phyloP scores from a whole-genome alignment of 53 echinoderm and acorn worm genomes.

The Zoroaster sp. region DNA sequence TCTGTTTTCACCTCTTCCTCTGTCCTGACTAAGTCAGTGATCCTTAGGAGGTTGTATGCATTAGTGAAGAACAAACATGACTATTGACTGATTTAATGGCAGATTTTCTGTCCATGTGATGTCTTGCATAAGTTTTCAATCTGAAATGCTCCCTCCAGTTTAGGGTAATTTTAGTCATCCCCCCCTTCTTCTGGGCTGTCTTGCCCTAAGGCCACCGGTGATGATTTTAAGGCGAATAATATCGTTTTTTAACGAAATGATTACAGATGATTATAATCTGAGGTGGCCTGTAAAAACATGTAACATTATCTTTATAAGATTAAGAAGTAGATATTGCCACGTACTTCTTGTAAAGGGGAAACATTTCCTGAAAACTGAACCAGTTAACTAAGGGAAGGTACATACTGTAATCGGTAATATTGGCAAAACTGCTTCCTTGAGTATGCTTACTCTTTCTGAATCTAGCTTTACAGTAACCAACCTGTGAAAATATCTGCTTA shows the following conservation, averaged over 20 bases:
- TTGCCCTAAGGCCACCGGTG: conserved; percentile 56
- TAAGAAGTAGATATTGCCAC: background rate
- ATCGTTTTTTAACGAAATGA: conserved; percentile 3
- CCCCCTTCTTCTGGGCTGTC: background rate
- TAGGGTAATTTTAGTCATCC: background rate
- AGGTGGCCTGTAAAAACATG: conserved; percentile 6
- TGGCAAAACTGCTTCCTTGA: too few species aligned
- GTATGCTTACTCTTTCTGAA: too few species aligned
- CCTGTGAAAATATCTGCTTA: too few species aligned
- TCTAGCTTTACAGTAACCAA: too few species aligned
- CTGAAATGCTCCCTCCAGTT: conserved; percentile 67
- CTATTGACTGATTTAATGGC: background rate
- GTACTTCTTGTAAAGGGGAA: background rate
- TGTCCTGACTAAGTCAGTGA: background rate
- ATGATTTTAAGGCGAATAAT: conserved; percentile 76
- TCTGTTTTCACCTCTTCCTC: background rate
- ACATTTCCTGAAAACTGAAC: background rate
- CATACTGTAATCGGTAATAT: too few species aligned
- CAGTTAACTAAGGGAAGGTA: too few species aligned
- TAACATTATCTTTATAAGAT: background rate
- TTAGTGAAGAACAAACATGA: conserved; percentile 16
- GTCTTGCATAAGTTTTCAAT: conserved; percentile 59
- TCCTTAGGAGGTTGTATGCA: background rate
- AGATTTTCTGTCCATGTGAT: background rate
- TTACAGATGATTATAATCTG: conserved; percentile 45